Evolutionary conservation across 2,113 vertebrate species (phyloP).

Genomic region (Barnardius zonarius): DNA sequence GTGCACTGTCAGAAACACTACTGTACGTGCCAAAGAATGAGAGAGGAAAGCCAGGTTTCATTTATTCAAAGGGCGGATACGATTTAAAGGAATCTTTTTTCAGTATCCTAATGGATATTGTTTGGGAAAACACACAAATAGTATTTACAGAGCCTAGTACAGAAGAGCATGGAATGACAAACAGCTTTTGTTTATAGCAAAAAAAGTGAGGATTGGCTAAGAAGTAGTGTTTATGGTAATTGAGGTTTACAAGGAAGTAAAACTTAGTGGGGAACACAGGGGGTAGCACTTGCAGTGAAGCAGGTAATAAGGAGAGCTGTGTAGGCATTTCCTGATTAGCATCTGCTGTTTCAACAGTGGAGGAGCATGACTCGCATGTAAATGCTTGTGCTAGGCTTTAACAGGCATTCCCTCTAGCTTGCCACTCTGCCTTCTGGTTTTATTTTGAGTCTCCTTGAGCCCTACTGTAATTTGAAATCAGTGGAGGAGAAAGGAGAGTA

Average conservation of each 20-base stretch:
- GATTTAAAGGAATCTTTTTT: neutral
- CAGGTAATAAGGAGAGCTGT: conserved; percentile 11
- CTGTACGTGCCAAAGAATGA: neutral
- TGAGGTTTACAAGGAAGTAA: conserved; percentile 21
- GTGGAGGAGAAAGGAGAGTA: conserved; percentile 18
- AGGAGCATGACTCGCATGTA: conserved; percentile 2
- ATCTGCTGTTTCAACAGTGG: conserved; percentile 28
- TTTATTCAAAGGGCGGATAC: neutral
- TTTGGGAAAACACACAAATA: neutral
- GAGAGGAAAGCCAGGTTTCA: neutral
- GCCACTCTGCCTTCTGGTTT: conserved; percentile 14
- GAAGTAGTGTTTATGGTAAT: conserved; percentile 40
- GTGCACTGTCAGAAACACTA: neutral
- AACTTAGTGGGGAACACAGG: neutral
- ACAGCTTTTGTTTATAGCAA: conserved; percentile 23
- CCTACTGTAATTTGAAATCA: conserved; percentile 40
- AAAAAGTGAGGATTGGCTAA: conserved; percentile 8
- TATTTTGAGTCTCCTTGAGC: conserved; percentile 30
- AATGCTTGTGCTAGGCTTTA: neutral
- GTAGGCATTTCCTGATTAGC: conserved; percentile 44
- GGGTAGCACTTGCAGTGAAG: conserved; percentile 12
- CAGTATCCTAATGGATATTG: neutral
- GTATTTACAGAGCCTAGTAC: neutral
- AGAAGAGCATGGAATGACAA: neutral
- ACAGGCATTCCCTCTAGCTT: conserved; percentile 16